These are phyloP conservation scores for Perca fluviatilis DNA, from an alignment of 2,113 vertebrate species.

Conservation along the genomic window DNA sequence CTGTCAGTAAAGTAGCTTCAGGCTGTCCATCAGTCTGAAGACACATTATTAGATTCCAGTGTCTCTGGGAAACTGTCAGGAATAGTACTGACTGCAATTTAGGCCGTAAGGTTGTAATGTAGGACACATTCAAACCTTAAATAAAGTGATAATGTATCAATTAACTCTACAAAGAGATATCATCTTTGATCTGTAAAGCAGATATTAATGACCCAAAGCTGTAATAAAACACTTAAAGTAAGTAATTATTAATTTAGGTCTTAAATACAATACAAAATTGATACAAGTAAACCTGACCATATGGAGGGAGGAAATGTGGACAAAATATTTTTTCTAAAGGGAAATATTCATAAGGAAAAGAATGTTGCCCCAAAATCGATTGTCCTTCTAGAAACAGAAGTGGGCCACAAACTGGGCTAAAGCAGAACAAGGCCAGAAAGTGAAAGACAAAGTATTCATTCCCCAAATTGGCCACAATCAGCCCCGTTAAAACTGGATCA, in stretches of 20 bases:
- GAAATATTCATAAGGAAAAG: background rate
- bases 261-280: background rate
- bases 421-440: slow-evolving; percentile 76
- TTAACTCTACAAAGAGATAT: background rate
- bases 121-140: slow-evolving; percentile 18
- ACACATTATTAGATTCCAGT: slow-evolving; percentile 40
- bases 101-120: slow-evolving; percentile 49
- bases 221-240: background rate
- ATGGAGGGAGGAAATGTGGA: background rate
- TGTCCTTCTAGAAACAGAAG: slow-evolving; percentile 64
- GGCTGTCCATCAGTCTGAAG: slow-evolving; percentile 39
- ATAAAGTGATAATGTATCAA: background rate
- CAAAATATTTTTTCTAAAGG: background rate
- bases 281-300: background rate
- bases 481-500: slow-evolving; percentile 79
- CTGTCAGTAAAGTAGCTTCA: slow-evolving; percentile 19
- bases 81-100: slow-evolving; percentile 36
- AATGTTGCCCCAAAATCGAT: slow-evolving; percentile 54
- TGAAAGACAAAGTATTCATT: slow-evolving; percentile 53
- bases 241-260: too few species aligned
- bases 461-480: slow-evolving; percentile 75
- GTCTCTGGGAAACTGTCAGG: slow-evolving; percentile 49
- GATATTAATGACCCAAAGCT: background rate
- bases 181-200: background rate
- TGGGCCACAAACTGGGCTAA: slow-evolving; percentile 83